Conservation (phyloP, 2,888 invertebrate genomes). For the Melitaea athalia region DNA sequence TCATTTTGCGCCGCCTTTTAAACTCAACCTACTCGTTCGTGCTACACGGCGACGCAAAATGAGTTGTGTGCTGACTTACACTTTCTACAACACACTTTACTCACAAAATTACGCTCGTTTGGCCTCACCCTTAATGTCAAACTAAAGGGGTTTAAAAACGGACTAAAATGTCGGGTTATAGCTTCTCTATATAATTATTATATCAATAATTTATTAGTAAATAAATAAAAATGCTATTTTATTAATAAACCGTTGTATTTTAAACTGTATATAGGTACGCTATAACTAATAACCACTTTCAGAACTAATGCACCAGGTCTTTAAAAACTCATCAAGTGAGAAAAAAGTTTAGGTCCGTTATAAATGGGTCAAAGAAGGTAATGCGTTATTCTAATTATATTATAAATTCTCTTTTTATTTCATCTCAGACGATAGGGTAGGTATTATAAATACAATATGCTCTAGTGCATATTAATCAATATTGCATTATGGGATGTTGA, state of each 20-base stretch:
- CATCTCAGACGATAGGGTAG: background rate
- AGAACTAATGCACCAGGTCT: constrained; percentile 60
- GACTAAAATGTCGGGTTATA: no score
- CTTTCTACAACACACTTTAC: no score
- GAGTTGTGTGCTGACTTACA: no score
- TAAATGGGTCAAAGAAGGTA: constrained; percentile 23
- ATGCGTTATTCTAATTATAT: constrained; percentile 9
- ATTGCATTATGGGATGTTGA: no score
- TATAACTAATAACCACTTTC: constrained; percentile 1
- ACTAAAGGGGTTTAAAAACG: no score
- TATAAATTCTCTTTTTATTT: background rate
- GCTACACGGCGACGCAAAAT: no score
- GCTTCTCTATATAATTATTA: no score
- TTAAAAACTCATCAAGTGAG: constrained; percentile 67
- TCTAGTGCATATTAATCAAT: background rate
- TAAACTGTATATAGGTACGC: background rate
- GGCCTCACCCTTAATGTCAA: no score
- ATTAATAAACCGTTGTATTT: background rate
- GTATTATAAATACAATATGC: background rate
- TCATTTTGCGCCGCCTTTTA: no score
- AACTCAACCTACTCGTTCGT: no score
- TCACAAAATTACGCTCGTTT: no score
- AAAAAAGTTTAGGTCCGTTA: constrained; percentile 38
- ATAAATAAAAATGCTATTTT: background rate
- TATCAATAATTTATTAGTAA: background rate